Evolutionary conservation across 2,888 invertebrate genomes (phyloP).

Genomic region (Mythimna vitellina): DNA sequence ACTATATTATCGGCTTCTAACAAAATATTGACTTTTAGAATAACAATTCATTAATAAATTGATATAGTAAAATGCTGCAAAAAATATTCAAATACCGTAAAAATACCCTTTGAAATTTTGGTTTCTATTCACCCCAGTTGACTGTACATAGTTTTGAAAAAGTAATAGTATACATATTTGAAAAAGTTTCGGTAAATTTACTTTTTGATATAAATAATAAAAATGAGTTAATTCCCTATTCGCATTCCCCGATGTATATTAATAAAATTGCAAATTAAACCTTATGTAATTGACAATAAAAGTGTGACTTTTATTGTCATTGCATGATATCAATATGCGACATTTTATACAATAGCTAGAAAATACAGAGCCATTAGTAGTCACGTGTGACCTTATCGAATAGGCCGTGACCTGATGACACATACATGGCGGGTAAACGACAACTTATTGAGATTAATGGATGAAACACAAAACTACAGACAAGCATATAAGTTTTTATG

Average conservation of each 20-base stretch:
- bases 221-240: too few relatives aligned
- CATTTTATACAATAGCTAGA: neutral
- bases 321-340: neutral
- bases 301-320: too few relatives aligned
- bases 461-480: neutral
- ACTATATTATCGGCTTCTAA: too few relatives aligned
- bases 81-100: too few relatives aligned
- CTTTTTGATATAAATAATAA: neutral
- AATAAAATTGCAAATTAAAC: neutral
- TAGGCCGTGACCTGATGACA: slow-evolving; percentile 20
- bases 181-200: too few relatives aligned
- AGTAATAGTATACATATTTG: too few relatives aligned
- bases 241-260: neutral
- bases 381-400: slow-evolving; percentile 16
- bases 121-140: too few relatives aligned
- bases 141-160: too few relatives aligned
- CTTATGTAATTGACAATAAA: neutral
- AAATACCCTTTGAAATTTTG: too few relatives aligned
- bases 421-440: neutral
- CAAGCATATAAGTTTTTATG: neutral
- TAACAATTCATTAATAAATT: too few relatives aligned
- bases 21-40: too few relatives aligned
- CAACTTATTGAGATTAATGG: neutral
- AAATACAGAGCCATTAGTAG: slow-evolving; percentile 5
- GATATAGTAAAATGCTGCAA: too few relatives aligned